Conservation (phyloP, 2,797 vertebrate species). For the Parambassis ranga region DNA sequence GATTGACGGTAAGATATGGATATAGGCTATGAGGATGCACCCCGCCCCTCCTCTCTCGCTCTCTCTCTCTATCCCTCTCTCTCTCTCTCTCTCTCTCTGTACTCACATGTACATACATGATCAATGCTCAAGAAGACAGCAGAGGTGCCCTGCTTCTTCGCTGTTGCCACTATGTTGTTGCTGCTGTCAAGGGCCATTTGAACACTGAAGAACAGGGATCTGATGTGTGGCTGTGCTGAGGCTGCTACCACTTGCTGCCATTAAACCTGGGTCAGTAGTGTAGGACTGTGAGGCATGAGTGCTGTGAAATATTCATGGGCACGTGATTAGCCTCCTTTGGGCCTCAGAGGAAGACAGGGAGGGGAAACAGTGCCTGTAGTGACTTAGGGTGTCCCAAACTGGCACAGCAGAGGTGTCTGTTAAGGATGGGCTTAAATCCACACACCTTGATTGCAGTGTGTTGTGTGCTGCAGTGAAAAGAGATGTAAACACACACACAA, state of each 20-base stretch:
- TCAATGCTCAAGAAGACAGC: constrained; percentile 26
- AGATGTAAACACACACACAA: constrained; percentile 16
- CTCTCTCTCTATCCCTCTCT: neutral
- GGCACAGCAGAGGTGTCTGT: constrained; percentile 12
- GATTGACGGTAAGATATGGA: constrained; percentile 78
- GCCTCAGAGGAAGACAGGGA: constrained; percentile 10
- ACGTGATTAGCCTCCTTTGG: constrained; percentile 36
- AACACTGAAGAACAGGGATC: constrained; percentile 41
- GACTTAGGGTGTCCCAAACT: constrained; percentile 38
- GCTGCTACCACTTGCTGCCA: constrained; percentile 32
- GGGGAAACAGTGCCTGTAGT: constrained; percentile 42
- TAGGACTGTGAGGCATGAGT: constrained; percentile 23
- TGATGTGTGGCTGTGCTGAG: constrained; percentile 35
- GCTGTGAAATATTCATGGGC: constrained; percentile 70
- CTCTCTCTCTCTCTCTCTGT: neutral
- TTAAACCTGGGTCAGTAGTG: constrained; percentile 58
- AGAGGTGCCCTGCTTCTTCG: constrained; percentile 28
- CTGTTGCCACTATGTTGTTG: constrained; percentile 16
- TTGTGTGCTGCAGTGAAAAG: constrained; percentile 40
- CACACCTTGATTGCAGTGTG: constrained; percentile 27
- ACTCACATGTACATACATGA: constrained; percentile 48
- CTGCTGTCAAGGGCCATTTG: constrained; percentile 57
- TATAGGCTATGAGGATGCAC: constrained; percentile 62
- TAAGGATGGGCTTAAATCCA: constrained; percentile 6
- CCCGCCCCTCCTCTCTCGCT: constrained; percentile 51